Evolutionary conservation across 1,140 invertebrate genomes (phyloP), one percentile per base, ranked within the genome.

Genomic region (Lucilia sericata): DNA sequence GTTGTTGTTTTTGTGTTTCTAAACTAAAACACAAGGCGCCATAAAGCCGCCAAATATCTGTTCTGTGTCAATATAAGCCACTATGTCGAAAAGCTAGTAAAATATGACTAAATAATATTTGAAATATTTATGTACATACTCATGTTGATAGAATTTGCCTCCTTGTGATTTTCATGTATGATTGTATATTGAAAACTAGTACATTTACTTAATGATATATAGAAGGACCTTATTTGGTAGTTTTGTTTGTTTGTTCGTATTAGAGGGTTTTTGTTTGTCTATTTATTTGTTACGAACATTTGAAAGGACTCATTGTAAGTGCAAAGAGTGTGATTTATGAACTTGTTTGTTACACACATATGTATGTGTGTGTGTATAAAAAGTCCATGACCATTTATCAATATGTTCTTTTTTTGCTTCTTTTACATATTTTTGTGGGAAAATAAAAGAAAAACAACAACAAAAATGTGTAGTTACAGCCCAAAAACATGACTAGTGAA

Each of bases 301-400:
- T 21, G 5, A 70, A 70, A 70, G 9, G 65, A 70, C 65, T 51
- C 19, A 49, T 51, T 80, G 76, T 70, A 70, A 25, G 76, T 51
- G 42, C 76, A 80, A 47, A 47, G 47, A 80, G 76, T 80, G 76
- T 80, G 76, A 80, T 80, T 80, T 80, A 80, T 80, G 76, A 80
- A 80, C 76, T 80, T 80, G 42, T 80, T 80, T 80, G 76, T 80
- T 47, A 80, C 36, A 51, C 19, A 78, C 7, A 7, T 42, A 42
- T 42, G 10, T 30, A 30, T 30, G 25, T 42, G 10, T 30, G 3
- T 30, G 25, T 30, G 25, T 30, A 42, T 0, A 42, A 47, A 70
- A 21, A 70, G 2, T 70, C 19, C 76, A 80, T 25, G 47, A 80
- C 76, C 76, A 49, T 80, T 80, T 80, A 80, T 80, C 76, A 80